Evolutionary conservation across 2,797 vertebrate species (phyloP).

Genomic region (Melanotaenia nigrans): DNA sequence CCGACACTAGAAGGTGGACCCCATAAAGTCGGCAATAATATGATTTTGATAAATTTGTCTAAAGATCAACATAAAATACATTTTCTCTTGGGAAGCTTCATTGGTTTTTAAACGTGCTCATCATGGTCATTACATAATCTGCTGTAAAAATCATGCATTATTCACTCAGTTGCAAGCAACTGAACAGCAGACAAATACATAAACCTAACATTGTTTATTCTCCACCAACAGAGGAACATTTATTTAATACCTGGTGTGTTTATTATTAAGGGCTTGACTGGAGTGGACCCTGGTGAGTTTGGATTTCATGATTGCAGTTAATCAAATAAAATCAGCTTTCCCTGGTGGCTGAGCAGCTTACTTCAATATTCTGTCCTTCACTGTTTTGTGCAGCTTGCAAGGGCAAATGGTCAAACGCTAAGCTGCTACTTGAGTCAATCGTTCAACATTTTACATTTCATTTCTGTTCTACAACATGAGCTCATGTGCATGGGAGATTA

Average conservation of each 20-base stretch:
- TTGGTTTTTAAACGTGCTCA: constrained; percentile 26
- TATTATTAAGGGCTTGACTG: constrained; percentile 31
- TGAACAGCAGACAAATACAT: constrained; percentile 15
- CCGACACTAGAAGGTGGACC: too few relatives aligned
- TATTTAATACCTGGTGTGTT: constrained; percentile 39
- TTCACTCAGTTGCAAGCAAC: constrained; percentile 31
- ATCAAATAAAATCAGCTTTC: constrained; percentile 54
- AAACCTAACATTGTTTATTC: constrained; percentile 36
- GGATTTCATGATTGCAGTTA: constrained; percentile 55
- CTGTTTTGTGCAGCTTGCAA: constrained; percentile 26
- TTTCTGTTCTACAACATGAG: constrained; percentile 18
- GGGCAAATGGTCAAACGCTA: constrained; percentile 20
- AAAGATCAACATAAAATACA: neutral
- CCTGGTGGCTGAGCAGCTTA: constrained; percentile 33
- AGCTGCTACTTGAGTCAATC: constrained; percentile 24
- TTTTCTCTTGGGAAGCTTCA: neutral
- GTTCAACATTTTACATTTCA: constrained; percentile 24
- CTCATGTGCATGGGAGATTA: constrained; percentile 19
- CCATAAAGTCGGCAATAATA: too few relatives aligned
- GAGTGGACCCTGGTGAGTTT: constrained; percentile 29
- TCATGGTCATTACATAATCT: constrained; percentile 20
- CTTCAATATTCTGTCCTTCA: constrained; percentile 30
- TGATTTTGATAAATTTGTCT: neutral
- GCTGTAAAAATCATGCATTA: constrained; percentile 36
- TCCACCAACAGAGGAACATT: constrained; percentile 25